A percentile compares a stretch with the other conserved stretches of the same genome.
Conservation (phyloP, 2,797 vertebrate genomes). For the Ctenopoma kingsleyae region DNA sequence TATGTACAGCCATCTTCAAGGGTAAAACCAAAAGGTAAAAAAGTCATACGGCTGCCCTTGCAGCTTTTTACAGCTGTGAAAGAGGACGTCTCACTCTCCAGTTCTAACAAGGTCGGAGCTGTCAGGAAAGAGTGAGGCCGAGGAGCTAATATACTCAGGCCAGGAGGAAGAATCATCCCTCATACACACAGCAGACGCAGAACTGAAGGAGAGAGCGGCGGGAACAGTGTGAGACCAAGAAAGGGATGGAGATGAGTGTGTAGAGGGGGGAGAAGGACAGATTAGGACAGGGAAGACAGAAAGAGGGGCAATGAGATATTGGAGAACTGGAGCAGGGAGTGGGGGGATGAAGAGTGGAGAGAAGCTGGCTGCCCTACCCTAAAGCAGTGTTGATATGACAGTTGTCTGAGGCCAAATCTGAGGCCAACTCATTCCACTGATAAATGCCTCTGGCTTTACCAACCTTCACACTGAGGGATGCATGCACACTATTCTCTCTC, state of each 20-base stretch:
- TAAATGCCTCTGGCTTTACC: constrained; percentile 71
- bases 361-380: constrained; percentile 60
- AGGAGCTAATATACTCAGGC: constrained; percentile 72
- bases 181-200: constrained; percentile 53
- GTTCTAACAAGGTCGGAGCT: constrained; percentile 82
- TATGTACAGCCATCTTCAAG: constrained; percentile 71
- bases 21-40: constrained; percentile 58
- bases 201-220: constrained; percentile 33
- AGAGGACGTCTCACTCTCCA: constrained; percentile 77
- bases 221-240: constrained; percentile 45
- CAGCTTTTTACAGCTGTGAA: constrained; percentile 62
- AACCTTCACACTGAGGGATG: constrained; percentile 66
- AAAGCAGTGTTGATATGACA: constrained; percentile 68
- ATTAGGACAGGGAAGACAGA: constrained; percentile 63
- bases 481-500: constrained; percentile 16
- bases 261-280: constrained; percentile 32
- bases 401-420: constrained; percentile 71
- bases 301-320: constrained; percentile 60
- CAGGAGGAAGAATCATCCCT: constrained; percentile 75
- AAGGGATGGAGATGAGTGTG: constrained; percentile 59
- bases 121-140: constrained; percentile 75
- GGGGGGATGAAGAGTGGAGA: constrained; percentile 29
- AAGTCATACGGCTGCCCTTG: constrained; percentile 54
- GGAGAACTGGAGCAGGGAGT: constrained; percentile 58
- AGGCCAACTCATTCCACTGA: constrained; percentile 76